Conservation (phyloP, 2,797 vertebrate species). For the Smutsia temminckii region DNA sequence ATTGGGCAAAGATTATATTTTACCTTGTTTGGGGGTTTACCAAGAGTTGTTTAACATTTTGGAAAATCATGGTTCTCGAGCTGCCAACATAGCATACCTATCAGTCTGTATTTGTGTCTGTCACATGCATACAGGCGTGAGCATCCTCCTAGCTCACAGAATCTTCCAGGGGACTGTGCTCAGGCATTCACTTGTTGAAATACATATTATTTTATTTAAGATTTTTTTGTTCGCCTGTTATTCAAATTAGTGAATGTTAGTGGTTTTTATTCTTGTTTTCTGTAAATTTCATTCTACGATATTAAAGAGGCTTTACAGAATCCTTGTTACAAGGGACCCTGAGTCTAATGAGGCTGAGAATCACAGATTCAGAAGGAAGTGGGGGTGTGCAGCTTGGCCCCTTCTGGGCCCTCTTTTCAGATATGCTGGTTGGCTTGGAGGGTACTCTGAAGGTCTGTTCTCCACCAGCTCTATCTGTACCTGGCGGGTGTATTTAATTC, state of each 20-base stretch:
- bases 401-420: neutral
- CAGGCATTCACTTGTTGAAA: neutral
- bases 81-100: neutral
- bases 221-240: neutral
- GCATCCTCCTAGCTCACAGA: neutral
- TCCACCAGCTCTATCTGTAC: neutral
- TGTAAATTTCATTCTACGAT: neutral
- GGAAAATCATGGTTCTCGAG: neutral
- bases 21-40: neutral
- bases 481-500: neutral
- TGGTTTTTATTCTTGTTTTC: conserved; percentile 17
- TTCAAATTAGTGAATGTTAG: neutral
- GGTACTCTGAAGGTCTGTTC: neutral
- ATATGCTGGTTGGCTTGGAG: neutral
- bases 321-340: neutral
- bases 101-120: neutral
- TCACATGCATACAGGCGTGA: neutral
- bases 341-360: neutral
- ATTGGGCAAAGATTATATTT: neutral
- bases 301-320: conserved; percentile 4
- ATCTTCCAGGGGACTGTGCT: neutral
- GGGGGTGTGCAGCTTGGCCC: neutral
- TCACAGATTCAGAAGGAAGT: neutral
- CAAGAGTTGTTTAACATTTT: neutral
- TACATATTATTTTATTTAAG: neutral